Base-by-base conservation (phyloP, 2,797 vertebrate species). In the Geotrypetes seraphini region DNA sequence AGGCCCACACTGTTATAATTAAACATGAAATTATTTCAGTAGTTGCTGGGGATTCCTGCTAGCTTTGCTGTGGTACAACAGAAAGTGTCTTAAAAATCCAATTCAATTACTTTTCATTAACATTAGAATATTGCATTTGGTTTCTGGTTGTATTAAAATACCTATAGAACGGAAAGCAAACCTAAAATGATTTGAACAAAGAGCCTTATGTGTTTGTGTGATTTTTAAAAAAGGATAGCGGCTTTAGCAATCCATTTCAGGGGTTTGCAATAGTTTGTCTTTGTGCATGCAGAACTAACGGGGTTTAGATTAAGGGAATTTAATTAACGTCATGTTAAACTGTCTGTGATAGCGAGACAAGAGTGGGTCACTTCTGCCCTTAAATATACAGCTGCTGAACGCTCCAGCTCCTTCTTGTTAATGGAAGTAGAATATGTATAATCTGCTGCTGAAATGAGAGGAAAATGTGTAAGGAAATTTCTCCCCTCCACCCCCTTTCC, bases 311-410 rank as follows among this genome's bases (percentile, higher is more conserved):
- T 75, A 85, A 86, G 77, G 75, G 71, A 61, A 78, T 74, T 79
- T 83, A 87, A 88, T 83, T 80, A 86, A 81, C 79, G 79, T 85
- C 79, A 86, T 84, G 82, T 87, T 78, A 80, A 82, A 77, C 71
- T 78, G 74, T 69, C 74, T 72, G 70, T 69, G 66, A 82, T 84
- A 78, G 79, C 78, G 78, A 81, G 81, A 77, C 76, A 81, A 76
- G 76, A 80, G 81, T 83, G 70, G 75, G 78, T 72, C 80, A 78
- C 67, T 73, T 79, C 79, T 79, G 79, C 79, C 78, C 75, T 76
- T 81, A 81, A 85, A 81, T 81, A 77, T 70, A 81, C 77, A 81
- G 75, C 72, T 71, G 77, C 61, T 71, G 71, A 81, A 78, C 78
- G 71, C 78, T 83, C 71, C 81, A 75, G 76, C 71, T 78, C 67